Evolutionary conservation across 2,888 invertebrate species (phyloP).

Genomic region (Cheilosia pagana): DNA sequence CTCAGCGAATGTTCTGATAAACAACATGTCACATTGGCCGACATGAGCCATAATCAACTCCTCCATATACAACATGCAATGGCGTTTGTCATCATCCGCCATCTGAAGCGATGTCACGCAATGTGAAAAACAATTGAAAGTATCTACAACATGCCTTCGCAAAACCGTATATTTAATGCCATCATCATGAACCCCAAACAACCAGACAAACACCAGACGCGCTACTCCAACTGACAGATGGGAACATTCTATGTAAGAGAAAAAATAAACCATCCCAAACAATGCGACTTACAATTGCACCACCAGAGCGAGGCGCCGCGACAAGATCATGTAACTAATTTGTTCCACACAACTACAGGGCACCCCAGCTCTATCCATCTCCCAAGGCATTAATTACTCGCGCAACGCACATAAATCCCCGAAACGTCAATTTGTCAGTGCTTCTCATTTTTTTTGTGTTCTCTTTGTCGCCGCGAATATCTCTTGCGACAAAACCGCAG

Average conservation of each 20-base stretch:
- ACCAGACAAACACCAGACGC: conserved; percentile 63
- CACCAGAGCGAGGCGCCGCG: conserved; percentile 53
- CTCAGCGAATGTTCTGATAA: conserved; percentile 79
- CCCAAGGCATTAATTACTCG: conserved; percentile 71
- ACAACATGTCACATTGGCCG: conserved; percentile 82
- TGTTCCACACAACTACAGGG: conserved; percentile 64
- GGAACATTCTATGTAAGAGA: conserved; percentile 35
- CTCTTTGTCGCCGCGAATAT: conserved; percentile 5
- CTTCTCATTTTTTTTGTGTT: conserved; percentile 1
- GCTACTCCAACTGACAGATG: conserved; percentile 57
- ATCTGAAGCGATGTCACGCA: conserved; percentile 40
- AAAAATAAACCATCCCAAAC: background rate
- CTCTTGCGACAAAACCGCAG: background rate
- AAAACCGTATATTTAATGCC: conserved; percentile 19
- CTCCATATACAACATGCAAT: conserved; percentile 38
- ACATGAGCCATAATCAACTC: conserved; percentile 83
- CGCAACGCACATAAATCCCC: conserved; percentile 67
- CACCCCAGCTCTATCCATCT: conserved; percentile 66
- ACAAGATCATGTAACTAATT: conserved; percentile 74
- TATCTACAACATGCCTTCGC: conserved; percentile 40
- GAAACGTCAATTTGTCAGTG: conserved; percentile 73
- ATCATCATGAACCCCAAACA: conserved; percentile 25
- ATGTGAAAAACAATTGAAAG: conserved; percentile 66
- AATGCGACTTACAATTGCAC: conserved; percentile 57
- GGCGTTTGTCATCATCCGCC: conserved; percentile 38